Evolutionary conservation across 2,113 vertebrate genomes (phyloP).

Genomic region (Anhinga anhinga): DNA sequence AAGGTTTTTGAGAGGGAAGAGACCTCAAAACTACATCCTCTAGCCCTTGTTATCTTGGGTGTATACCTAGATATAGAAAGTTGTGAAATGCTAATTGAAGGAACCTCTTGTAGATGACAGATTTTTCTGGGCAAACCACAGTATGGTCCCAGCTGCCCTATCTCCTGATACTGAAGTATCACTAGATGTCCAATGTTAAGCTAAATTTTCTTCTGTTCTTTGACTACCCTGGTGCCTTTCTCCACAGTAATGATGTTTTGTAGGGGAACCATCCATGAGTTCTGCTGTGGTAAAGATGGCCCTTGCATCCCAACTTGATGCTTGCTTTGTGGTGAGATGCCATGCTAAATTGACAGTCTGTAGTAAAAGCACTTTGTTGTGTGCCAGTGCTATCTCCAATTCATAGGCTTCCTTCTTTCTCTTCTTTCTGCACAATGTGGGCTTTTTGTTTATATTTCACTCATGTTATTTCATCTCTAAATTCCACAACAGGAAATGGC

Average conservation of each 20-base stretch:
- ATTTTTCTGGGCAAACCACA: not conserved
- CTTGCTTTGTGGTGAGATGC: constrained; percentile 12
- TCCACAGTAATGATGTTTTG: not conserved
- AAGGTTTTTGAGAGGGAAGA: not conserved
- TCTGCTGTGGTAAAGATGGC: not conserved
- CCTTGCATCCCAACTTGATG: not conserved
- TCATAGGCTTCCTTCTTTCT: not conserved
- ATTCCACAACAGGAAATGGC: constrained; percentile 89
- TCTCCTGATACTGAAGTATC: not conserved
- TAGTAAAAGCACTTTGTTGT: not conserved
- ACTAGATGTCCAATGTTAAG: not conserved
- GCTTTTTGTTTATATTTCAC: not conserved
- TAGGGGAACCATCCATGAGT: not conserved
- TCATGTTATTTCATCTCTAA: constrained; percentile 14
- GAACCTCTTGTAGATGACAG: not conserved
- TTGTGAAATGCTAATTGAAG: not conserved
- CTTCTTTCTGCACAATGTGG: not conserved
- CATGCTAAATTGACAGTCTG: not conserved
- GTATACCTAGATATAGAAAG: not conserved
- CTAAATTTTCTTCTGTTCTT: not conserved
- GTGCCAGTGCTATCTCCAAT: not conserved
- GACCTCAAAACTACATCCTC: not conserved
- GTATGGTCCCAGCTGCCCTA: not conserved
- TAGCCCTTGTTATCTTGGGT: not conserved
- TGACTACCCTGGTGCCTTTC: not conserved